Base-by-base conservation (phyloP, 1,140 invertebrate genomes). In the Drosophila quadrilineata region DNA sequence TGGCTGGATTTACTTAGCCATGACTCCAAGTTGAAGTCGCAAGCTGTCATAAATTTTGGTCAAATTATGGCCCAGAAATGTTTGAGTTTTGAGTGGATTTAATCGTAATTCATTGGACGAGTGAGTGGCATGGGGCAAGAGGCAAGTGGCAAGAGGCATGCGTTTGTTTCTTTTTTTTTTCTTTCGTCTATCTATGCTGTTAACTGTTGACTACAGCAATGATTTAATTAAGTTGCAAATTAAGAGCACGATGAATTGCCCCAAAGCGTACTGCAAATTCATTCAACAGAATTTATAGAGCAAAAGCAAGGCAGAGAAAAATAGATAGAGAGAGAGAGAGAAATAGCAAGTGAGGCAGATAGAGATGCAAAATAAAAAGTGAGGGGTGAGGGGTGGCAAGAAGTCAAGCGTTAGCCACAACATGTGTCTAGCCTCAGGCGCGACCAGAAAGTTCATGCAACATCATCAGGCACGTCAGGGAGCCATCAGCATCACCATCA, bases 221-320 rank as follows among this genome's bases (percentile, higher is more conserved):
- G 73, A 82, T 84, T 84, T 84, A 82, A 82, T 82, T 82, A 80
- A 56, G 72, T 62, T 57, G 71, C 69, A 74, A 80, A 79, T 79
- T 72, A 76, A 76, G 84, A 82, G 66, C 76, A 80, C 63, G 26
- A 63, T 21, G 29, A 33, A 50, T 26, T 6, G 48, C 49, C 41
- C 16, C 28, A 56, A 67, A 52, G 60, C 71, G 54, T 38, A 58
- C 17, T 14, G 60, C 43, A 57, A 63, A 54, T 54, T 29, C 49
- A 45, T 46, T 43, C 17, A 46, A 24, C 12, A n/a, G 56, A 57
- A n/a, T n/a, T n/a, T n/a, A n/a, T n/a, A 31, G 19, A 40, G 48
- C 26, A 21, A 28, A 49, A 26, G n/a, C n/a, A n/a, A n/a, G n/a
- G n/a, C n/a, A 31, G 29, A 17, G 3, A 49, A 8, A 31, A 31